A percentile compares a stretch with the other conserved stretches of the same genome.
Conservation (phyloP, 1,140 invertebrate species). For the Euschistus heros region DNA sequence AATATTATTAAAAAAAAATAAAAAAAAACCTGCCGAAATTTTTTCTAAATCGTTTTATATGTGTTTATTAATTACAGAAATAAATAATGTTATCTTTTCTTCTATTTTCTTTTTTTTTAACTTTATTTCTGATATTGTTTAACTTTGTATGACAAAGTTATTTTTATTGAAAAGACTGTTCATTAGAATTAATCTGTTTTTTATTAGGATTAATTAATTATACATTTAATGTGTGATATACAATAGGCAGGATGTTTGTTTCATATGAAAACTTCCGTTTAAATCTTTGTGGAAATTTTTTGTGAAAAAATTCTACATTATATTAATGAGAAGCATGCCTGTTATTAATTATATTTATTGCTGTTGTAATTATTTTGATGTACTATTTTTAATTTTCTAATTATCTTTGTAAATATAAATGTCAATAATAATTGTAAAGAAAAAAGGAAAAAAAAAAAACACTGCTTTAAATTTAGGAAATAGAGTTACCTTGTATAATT, state of each 20-base stretch:
- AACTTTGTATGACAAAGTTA: slow-evolving; percentile 13
- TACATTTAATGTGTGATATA: slow-evolving; percentile 23
- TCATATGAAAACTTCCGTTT: neutral
- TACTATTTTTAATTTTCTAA: slow-evolving; percentile 10
- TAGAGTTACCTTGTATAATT: slow-evolving; percentile 20
- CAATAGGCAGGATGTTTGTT: slow-evolving; percentile 10
- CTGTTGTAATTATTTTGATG: slow-evolving; percentile 6
- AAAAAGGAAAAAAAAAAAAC: slow-evolving; percentile 7
- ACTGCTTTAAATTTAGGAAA: slow-evolving; percentile 22
- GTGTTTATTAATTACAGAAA: neutral
- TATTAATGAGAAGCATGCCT: neutral
- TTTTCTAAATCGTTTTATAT: neutral
- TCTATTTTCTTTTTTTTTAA: neutral
- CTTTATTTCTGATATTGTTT: neutral
- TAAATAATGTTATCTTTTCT: neutral
- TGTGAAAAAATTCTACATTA: neutral
- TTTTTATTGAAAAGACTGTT: slow-evolving; percentile 24
- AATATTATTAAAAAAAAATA: neutral
- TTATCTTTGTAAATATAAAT: slow-evolving; percentile 17
- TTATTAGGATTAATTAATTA: neutral
- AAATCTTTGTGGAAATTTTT: neutral
- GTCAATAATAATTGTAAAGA: slow-evolving; percentile 21
- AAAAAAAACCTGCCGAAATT: neutral
- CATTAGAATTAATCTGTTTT: slow-evolving; percentile 15
- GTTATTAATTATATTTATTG: neutral